These are phyloP conservation scores for Pseudoatta argentina DNA, from an alignment of 1,140 invertebrate genomes.

Conservation along the genomic window DNA sequence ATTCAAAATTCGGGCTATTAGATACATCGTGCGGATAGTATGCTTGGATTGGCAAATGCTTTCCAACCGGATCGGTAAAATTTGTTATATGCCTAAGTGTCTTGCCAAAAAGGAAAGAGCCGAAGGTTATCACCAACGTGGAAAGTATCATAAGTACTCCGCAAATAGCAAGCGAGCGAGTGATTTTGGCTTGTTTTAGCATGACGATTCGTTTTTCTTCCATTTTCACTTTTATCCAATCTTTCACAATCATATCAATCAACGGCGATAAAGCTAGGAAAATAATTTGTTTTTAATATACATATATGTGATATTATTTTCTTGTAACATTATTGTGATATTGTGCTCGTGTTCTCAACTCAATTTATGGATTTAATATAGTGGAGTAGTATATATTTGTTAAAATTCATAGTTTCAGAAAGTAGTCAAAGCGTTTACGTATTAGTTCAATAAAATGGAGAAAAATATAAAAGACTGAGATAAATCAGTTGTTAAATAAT, in stretches of 20 bases:
- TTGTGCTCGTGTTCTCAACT: background rate
- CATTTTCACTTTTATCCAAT: slow-evolving; percentile 47
- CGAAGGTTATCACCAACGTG: background rate
- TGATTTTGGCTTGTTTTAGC: slow-evolving; percentile 4
- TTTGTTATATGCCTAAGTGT: slow-evolving; percentile 10
- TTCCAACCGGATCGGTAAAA: background rate
- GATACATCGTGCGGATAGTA: slow-evolving; percentile 45
- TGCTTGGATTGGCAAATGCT: slow-evolving; percentile 10
- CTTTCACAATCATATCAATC: slow-evolving; percentile 42
- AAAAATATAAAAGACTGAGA: background rate
- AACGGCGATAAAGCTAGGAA: slow-evolving; percentile 17
- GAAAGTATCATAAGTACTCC: background rate
- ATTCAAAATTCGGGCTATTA: slow-evolving; percentile 38
- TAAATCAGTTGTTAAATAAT: background rate
- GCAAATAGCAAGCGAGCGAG: background rate
- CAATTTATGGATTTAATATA: background rate
- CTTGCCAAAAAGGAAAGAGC: background rate
- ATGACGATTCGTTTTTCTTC: slow-evolving; percentile 31
- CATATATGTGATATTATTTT: background rate
- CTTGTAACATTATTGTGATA: background rate
- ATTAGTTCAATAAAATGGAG: background rate
- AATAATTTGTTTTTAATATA: background rate
- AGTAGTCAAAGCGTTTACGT: background rate
- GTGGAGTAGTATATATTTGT: background rate
- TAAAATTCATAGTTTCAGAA: background rate